These are phyloP conservation scores for Steromphala cineraria DNA, from an alignment of 2,888 invertebrate genomes.

Conservation along the genomic window DNA sequence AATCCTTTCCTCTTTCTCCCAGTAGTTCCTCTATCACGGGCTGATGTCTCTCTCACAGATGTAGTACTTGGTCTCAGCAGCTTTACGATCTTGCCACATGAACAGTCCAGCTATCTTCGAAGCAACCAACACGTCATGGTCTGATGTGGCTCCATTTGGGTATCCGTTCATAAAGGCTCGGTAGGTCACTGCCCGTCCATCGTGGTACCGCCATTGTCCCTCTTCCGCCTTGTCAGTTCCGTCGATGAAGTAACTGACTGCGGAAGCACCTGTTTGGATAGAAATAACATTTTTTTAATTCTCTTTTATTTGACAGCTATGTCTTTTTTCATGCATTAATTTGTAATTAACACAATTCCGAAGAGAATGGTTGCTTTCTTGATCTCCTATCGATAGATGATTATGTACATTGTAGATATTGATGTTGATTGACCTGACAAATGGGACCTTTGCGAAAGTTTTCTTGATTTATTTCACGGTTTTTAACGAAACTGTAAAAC, in stretches of 20 bases:
- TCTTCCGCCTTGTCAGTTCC: background rate
- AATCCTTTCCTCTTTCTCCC: too few species aligned
- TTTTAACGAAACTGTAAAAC: too few species aligned
- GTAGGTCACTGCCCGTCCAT: background rate
- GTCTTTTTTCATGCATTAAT: too few species aligned
- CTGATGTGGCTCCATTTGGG: rapidly evolving
- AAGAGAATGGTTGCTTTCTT: too few species aligned
- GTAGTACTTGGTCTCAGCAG: background rate
- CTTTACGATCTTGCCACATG: background rate
- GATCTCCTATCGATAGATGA: too few species aligned
- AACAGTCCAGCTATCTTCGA: background rate
- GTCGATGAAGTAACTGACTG: background rate
- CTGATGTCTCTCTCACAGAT: background rate
- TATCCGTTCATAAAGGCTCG: background rate
- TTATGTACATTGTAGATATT: too few species aligned
- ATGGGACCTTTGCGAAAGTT: too few species aligned
- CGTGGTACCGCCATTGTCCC: background rate
- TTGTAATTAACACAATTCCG: too few species aligned
- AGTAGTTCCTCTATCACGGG: too few species aligned
- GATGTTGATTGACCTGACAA: too few species aligned
- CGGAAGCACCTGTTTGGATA: background rate
- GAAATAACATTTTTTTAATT: background rate
- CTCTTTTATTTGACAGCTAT: too few species aligned
- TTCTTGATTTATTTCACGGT: too few species aligned
- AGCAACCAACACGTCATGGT: background rate